Evolutionary conservation across 2,797 vertebrate species (phyloP).

Genomic region (Xiphophorus birchmanni): DNA sequence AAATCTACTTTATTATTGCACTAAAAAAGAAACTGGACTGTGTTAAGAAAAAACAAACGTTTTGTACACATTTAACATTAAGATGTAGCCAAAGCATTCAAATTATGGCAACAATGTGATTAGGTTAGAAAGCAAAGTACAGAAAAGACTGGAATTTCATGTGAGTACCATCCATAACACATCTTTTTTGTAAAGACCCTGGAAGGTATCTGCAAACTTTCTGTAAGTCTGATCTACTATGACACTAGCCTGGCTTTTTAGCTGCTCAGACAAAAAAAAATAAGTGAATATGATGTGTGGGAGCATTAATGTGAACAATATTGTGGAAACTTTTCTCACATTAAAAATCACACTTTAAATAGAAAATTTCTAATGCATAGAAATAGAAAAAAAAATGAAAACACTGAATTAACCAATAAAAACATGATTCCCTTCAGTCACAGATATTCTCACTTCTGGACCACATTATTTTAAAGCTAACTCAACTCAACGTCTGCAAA

Average conservation of each 20-base stretch:
- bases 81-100: neutral
- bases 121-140: neutral
- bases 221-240: neutral
- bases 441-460: neutral
- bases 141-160: neutral
- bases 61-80: neutral
- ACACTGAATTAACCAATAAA: neutral
- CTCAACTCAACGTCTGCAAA: neutral
- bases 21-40: neutral
- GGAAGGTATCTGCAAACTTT: neutral
- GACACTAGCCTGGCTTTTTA: neutral
- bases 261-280: neutral
- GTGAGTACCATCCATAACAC: neutral
- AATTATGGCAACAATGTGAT: neutral
- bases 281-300: slow-evolving; percentile 12
- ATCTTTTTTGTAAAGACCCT: neutral
- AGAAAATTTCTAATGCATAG: neutral
- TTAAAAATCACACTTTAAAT: slow-evolving; percentile 5
- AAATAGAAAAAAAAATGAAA: neutral
- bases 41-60: neutral
- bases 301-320: slow-evolving; percentile 5
- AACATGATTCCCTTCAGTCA: neutral
- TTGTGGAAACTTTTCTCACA: neutral
- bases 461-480: neutral
- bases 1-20: neutral